A percentile compares a stretch with the other conserved stretches of the same genome.
These are phyloP conservation scores for Dendroctonus ponderosae DNA, from an alignment of 1,140 invertebrate species.

Conservation along the genomic window DNA sequence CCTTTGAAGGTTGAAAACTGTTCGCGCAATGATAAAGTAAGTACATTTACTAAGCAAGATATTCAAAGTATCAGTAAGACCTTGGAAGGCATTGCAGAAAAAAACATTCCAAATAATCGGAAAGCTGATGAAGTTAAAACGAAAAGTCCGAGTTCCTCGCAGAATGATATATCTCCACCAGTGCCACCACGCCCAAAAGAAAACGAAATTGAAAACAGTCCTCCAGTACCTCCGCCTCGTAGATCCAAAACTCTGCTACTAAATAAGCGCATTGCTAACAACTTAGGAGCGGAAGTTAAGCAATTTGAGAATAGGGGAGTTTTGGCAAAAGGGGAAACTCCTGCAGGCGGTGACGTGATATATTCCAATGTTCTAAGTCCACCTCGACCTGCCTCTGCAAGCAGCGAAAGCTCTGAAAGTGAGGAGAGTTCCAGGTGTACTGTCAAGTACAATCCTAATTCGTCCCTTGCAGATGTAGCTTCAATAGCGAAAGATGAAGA, in stretches of 20 bases:
- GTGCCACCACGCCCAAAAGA: too few species aligned
- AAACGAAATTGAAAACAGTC: neutral
- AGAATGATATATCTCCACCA: too few species aligned
- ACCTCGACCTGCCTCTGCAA: slow-evolving; percentile 44
- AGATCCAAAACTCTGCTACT: slow-evolving; percentile 2
- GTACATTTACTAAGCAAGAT: neutral
- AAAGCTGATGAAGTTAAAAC: neutral
- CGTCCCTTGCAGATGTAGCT: slow-evolving; percentile 48
- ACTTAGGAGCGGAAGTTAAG: neutral
- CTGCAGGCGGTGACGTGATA: slow-evolving; percentile 20
- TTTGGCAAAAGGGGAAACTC: slow-evolving; percentile 4
- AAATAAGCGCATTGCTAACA: neutral
- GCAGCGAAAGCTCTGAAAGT: slow-evolving; percentile 52
- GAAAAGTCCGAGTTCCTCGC: too few species aligned
- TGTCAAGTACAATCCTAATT: slow-evolving; percentile 53
- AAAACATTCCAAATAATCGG: slow-evolving; percentile 3
- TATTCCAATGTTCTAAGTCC: slow-evolving; percentile 38
- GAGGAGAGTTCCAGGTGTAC: slow-evolving; percentile 57
- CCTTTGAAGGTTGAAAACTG: too few species aligned
- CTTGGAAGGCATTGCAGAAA: slow-evolving; percentile 1
- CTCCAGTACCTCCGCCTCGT: slow-evolving; percentile 16
- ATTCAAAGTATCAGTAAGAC: slow-evolving; percentile 4
- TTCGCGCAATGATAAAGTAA: too few species aligned
- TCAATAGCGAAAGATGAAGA: slow-evolving; percentile 48
- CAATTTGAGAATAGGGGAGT: too few species aligned